phyloP scores from a whole-genome alignment of 1,140 invertebrate species.

The Ladona fulva region DNA sequence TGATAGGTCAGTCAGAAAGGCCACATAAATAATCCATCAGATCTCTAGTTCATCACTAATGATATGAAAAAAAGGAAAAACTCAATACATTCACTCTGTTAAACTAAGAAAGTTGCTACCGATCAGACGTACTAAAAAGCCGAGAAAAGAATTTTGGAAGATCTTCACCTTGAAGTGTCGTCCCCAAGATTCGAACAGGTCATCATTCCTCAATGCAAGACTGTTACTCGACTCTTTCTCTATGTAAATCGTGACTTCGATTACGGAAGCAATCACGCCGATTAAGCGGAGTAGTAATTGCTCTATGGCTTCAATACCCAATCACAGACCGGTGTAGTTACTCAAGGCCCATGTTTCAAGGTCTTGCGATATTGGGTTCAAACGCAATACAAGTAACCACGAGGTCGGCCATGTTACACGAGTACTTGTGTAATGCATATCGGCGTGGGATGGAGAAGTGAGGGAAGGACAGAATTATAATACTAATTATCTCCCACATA shows the following conservation, averaged over 20 bases:
- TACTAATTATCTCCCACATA: neutral
- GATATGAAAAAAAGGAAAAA: no score
- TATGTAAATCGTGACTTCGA: conserved; percentile 1
- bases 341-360: neutral
- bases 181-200: no score
- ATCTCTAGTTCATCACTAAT: no score
- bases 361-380: neutral
- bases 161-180: no score
- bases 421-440: neutral
- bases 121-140: no score
- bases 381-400: neutral
- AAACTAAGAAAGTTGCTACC: no score
- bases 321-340: neutral
- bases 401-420: neutral
- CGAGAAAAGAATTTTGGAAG: no score
- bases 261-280: neutral
- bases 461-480: neutral
- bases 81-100: no score
- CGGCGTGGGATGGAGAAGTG: neutral
- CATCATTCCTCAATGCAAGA: no score
- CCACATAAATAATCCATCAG: no score
- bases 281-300: neutral
- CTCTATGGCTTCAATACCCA: neutral
- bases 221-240: no score
- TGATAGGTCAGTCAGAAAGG: no score